Conservation (phyloP, 2,113 vertebrate species). For the Pomatostomus ruficeps region DNA sequence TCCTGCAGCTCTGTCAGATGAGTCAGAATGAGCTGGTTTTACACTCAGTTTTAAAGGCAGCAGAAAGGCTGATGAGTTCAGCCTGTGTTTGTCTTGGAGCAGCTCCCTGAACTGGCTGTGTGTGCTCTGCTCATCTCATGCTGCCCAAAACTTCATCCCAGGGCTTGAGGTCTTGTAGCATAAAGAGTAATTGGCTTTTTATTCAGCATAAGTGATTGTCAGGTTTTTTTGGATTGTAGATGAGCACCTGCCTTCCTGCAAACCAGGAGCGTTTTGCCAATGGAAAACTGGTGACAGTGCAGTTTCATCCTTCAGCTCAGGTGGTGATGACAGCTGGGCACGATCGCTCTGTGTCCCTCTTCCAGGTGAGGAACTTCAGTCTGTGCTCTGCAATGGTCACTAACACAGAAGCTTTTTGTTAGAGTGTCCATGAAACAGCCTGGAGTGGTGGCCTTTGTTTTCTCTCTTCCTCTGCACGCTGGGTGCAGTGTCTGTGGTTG, state of each 20-base stretch:
- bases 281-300: slow-evolving; percentile 79
- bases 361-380: slow-evolving; percentile 80
- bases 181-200: background rate
- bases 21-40: background rate
- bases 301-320: slow-evolving; percentile 90
- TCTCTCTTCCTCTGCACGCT: background rate
- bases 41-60: background rate
- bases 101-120: background rate
- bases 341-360: slow-evolving; percentile 84
- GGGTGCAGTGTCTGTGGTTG: background rate
- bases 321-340: slow-evolving; percentile 89
- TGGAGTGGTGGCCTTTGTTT: background rate
- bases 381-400: accelerated
- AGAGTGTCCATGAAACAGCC: background rate
- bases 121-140: background rate
- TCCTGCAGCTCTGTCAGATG: background rate
- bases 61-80: background rate
- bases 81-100: background rate
- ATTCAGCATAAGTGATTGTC: background rate
- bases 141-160: background rate
- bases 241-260: slow-evolving; percentile 82
- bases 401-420: accelerated
- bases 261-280: slow-evolving; percentile 79
- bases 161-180: background rate
- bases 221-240: slow-evolving; percentile 45